Evolutionary conservation across 1,140 invertebrate species (phyloP).

Genomic region (Sitobion miscanthi): DNA sequence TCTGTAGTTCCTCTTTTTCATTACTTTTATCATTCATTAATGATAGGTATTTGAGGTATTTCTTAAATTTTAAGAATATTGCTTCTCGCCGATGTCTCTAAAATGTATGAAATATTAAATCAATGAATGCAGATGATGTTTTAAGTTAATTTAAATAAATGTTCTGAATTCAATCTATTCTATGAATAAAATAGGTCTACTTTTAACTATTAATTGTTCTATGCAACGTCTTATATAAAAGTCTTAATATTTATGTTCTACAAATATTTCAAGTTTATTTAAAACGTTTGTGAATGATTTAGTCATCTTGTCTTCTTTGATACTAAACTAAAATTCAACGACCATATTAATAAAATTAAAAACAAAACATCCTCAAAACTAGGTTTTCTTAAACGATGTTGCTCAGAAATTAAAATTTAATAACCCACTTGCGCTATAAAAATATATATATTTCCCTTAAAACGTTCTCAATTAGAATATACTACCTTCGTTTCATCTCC

Average conservation of each 20-base stretch:
- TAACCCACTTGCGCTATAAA: background rate
- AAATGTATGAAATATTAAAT: too few species aligned
- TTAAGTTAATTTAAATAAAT: background rate
- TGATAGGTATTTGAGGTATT: too few species aligned
- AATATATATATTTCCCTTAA: slow-evolving; percentile 1
- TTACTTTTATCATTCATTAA: too few species aligned
- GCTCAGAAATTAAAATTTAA: background rate
- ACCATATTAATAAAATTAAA: background rate
- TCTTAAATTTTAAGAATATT: too few species aligned
- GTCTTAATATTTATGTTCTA: too few species aligned
- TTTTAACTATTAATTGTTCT: too few species aligned
- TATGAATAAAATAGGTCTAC: too few species aligned
- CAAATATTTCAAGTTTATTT: too few species aligned
- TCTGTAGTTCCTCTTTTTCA: too few species aligned
- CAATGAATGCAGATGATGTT: too few species aligned
- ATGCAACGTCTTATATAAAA: too few species aligned
- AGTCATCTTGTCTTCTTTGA: background rate
- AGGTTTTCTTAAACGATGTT: background rate
- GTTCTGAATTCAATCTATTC: background rate
- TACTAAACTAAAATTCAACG: background rate
- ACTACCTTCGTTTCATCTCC: background rate
- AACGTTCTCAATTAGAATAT: background rate
- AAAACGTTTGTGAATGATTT: background rate
- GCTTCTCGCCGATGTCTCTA: too few species aligned
- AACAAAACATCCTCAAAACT: background rate